Evolutionary conservation across 92 coral and sea anemone genomes (phyloP).

Genomic region (Muricea muricata): DNA sequence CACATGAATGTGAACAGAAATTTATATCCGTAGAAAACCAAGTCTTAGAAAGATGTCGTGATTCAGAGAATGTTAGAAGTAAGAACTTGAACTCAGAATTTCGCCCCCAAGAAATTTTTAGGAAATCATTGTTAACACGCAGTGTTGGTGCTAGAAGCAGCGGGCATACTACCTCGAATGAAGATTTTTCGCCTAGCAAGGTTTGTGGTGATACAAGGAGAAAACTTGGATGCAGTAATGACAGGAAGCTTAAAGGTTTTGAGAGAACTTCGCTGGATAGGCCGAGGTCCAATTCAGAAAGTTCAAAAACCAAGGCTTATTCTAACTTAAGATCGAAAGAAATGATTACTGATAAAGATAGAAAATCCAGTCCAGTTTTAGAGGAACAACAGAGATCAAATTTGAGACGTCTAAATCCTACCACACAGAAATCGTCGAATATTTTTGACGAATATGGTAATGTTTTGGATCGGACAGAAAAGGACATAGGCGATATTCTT

Average conservation of each 20-base stretch:
- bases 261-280: not conserved
- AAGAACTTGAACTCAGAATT: not conserved
- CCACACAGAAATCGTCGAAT: not conserved
- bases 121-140: not conserved
- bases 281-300: not conserved
- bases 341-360: not conserved
- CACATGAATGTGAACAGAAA: not conserved
- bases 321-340: no score
- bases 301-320: no score
- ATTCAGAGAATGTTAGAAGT: not conserved
- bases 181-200: not conserved
- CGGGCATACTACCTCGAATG: not conserved
- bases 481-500: not conserved
- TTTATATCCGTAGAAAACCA: not conserved
- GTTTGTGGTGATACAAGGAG: not conserved
- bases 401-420: not conserved
- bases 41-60: not conserved
- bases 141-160: not conserved
- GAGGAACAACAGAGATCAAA: not conserved
- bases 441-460: slow-evolving; percentile 1
- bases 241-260: not conserved
- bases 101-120: not conserved
- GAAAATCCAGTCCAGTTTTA: not conserved
- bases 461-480: not conserved
- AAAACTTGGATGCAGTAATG: not conserved